phyloP scores from a whole-genome alignment of 2,113 vertebrate genomes.

The Pelobates fuscus region DNA sequence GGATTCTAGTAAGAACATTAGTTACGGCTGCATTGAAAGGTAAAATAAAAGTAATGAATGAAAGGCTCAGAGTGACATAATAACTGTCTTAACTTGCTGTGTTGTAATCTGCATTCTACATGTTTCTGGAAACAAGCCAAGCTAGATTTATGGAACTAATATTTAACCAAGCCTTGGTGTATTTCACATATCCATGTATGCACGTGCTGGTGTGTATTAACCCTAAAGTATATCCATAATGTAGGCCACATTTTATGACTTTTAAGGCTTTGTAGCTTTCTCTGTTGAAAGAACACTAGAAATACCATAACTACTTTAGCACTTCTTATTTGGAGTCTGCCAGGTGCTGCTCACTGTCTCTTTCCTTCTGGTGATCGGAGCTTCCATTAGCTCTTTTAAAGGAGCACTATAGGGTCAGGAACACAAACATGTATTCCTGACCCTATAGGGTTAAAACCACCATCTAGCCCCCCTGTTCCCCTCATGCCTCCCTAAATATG shows the following conservation, averaged over 20 bases:
- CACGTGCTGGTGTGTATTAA: background rate
- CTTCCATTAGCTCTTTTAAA: too few species aligned
- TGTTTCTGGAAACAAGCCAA: background rate
- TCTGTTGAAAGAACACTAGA: too few species aligned
- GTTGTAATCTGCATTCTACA: conserved; percentile 24
- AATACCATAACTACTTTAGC: too few species aligned
- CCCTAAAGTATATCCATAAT: background rate
- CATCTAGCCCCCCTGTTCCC: too few species aligned
- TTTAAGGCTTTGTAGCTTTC: background rate
- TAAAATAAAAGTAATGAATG: background rate
- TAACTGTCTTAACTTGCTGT: conserved; percentile 8
- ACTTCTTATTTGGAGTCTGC: too few species aligned
- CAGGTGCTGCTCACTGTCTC: too few species aligned
- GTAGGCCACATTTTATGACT: background rate
- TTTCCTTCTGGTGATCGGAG: too few species aligned
- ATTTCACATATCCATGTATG: background rate
- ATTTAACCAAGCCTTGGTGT: conserved; percentile 7
- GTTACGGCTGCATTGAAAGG: background rate
- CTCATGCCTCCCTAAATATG: too few species aligned
- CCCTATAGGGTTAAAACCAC: too few species aligned
- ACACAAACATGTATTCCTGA: too few species aligned
- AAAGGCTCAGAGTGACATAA: conserved; percentile 5
- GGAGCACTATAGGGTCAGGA: too few species aligned
- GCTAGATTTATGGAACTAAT: conserved; percentile 6
- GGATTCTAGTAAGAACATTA: background rate